Conservation (phyloP, 2,888 invertebrate species). For the Coleophora deauratella region DNA sequence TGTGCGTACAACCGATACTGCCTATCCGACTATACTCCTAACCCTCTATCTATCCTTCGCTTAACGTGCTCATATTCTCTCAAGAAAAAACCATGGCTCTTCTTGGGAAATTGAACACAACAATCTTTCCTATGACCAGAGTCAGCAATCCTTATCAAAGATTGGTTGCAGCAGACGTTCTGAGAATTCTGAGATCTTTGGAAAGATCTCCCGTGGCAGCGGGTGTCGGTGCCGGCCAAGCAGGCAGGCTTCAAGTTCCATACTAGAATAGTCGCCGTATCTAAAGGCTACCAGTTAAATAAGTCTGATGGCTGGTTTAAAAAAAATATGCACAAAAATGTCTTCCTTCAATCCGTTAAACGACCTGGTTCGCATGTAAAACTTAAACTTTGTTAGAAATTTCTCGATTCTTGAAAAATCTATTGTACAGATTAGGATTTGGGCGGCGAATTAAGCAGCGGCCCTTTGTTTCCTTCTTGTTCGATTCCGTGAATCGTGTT, state of each 20-base stretch:
- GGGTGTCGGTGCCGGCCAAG: constrained; percentile 29
- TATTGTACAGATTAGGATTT: constrained; percentile 68
- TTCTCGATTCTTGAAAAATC: constrained; percentile 59
- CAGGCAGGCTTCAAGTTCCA: constrained; percentile 35
- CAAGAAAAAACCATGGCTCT: constrained; percentile 9
- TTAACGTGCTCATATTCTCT: constrained; percentile 39
- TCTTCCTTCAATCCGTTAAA: constrained; percentile 72
- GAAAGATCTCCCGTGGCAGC: constrained; percentile 44
- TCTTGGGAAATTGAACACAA: not conserved
- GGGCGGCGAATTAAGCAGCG: constrained; percentile 54
- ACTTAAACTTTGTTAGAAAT: constrained; percentile 64
- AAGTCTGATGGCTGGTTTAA: constrained; percentile 33
- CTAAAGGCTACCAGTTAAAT: constrained; percentile 39
- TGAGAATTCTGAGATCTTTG: too few relatives aligned
- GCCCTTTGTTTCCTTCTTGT: constrained; percentile 66
- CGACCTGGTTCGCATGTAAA: constrained; percentile 65
- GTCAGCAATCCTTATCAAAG: constrained; percentile 24
- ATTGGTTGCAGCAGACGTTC: constrained; percentile 32
- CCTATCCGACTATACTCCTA: constrained; percentile 47
- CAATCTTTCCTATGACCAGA: constrained; percentile 7
- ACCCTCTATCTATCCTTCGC: constrained; percentile 36
- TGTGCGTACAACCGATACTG: constrained; percentile 50
- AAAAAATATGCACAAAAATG: constrained; percentile 69
- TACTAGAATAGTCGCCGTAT: constrained; percentile 48
- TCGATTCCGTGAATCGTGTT: constrained; percentile 74